Evolutionary conservation across 2,113 vertebrate genomes (phyloP), one percentile per base, ranked within the genome.

Genomic region (Trichomycterus rosablanca): DNA sequence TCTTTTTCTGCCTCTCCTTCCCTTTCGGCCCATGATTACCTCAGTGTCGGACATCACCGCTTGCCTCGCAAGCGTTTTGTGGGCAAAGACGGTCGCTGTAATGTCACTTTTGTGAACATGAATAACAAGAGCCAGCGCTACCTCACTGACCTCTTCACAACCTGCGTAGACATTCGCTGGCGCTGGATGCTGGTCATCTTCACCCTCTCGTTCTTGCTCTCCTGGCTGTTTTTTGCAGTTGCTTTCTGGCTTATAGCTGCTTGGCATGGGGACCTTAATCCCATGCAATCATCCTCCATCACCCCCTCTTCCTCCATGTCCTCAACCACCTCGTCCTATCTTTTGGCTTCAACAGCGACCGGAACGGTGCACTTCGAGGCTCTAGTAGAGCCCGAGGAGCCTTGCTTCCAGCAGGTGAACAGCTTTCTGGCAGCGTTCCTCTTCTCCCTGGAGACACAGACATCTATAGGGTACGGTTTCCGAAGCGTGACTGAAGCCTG

Each of bases 131-230:
- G 91, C 78, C 91, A 91, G 77, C 90, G 90, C 26, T 94, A 94
- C 78, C 86, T 95, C 57, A 90, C 82, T 1, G 92, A 95, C 79
- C 85, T 95, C 68, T 95, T 95, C 80, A 95, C 92, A 72, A 95
- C 92, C 20, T 95, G 92, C 37, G 91, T 95, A 78, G 92, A 95
- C 70, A 87, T 93, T 65, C 92, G 90, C 78, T 95, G 92, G 92
- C 89, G 91, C 70, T 95, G 92, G 92, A 93, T 95, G 92, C 80
- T 91, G 19, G 82, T 94, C 76, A 79, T 95, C 76, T 95, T 95
- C 82, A 90, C 89, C 66, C 89, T 93, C 77, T 93, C 92, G 68
- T 95, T 94, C 74, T 81, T 95, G 50, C 87, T 92, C 74, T 94
- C 92, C 77, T 95, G 92, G 92, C 83, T 93, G 65, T 83, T 95